phyloP scores from a whole-genome alignment of 2,888 invertebrate species.

The Alsophila aescularia region DNA sequence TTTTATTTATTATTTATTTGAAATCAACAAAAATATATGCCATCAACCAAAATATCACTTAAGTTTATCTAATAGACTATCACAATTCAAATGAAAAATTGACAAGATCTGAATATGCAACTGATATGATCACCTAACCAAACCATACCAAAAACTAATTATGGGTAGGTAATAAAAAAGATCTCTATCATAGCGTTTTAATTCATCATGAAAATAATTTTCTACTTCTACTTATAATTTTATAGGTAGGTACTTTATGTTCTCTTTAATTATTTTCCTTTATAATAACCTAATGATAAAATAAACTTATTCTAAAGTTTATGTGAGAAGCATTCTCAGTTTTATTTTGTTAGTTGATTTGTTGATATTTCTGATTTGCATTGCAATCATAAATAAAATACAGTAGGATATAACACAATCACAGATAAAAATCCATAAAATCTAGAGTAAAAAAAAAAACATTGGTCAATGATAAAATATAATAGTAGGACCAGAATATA shows the following conservation, averaged over 20 bases:
- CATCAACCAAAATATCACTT: slow-evolving; percentile 78
- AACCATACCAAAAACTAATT: slow-evolving; percentile 16
- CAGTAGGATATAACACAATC: slow-evolving; percentile 7
- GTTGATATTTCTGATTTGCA: slow-evolving; percentile 14
- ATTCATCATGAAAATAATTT: slow-evolving; percentile 9
- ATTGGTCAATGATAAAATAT: too few relatives aligned
- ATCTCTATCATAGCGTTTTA: slow-evolving; percentile 2
- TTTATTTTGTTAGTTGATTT: slow-evolving; percentile 4
- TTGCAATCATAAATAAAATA: slow-evolving; percentile 3
- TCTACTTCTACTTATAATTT: slow-evolving; percentile 11
- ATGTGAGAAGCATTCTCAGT: slow-evolving; percentile 7
- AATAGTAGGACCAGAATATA: too few relatives aligned
- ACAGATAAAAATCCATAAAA: not conserved
- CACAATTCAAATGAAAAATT: slow-evolving; percentile 75
- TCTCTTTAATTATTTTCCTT: not conserved
- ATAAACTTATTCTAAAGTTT: slow-evolving; percentile 8
- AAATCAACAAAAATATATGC: slow-evolving; percentile 76
- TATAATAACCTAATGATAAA: slow-evolving; percentile 3
- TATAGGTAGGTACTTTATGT: slow-evolving; percentile 12
- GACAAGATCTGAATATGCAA: slow-evolving; percentile 44
- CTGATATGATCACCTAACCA: slow-evolving; percentile 23
- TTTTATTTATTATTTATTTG: slow-evolving; percentile 67
- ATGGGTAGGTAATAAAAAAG: slow-evolving; percentile 1
- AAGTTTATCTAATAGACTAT: slow-evolving; percentile 63
- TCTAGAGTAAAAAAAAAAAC: not conserved